Evolutionary conservation across 1,140 invertebrate genomes (phyloP), one percentile per base, ranked within the genome.

Genomic region (Apis cerana): DNA sequence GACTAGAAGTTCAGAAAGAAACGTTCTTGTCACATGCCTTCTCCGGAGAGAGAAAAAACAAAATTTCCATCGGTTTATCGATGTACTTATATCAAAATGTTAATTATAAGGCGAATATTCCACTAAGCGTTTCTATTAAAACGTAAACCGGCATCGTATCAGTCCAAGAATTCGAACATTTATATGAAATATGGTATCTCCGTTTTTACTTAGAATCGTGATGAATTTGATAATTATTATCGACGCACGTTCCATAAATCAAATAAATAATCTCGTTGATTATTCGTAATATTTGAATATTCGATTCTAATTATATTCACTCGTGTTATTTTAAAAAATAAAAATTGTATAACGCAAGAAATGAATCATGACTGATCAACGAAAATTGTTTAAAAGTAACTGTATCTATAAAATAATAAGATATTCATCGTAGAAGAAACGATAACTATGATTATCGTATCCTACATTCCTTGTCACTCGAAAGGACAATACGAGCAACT

Each of bases 1-100:
- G 75, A 84, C 85, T 79, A 84, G 85, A 50, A 74, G 78, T 80
- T 71, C 59, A 62, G 74, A 75, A 72, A 68, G 56, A 56, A 62
- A 74, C 23, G 54, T 50, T 59, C 71, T 33, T 70, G 81, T 71
- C 81, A 33, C 71, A 80, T 80, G 77, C 59, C 58, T 71, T 8
- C 21, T 8, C 9, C 50, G 13, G 2, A 10, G 27, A 10, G 3
- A 19, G n/a, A 68, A 80, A 75, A 65, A 27, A 59, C 17, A 17
- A 68, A 33, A 33, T 54, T 23, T 61, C 64, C 21, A 43, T 56
- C 21, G 21, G 43, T 23, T 69, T 82, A 82, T 76, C 80, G 72
- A 82, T 69, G 27, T 58, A 33, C 27, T 61, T n/a, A 19, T 61
- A 76, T 76, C 74, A 43, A 67, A 82, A 69, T 50, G 54, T 61